phyloP scores from a whole-genome alignment of 1,140 invertebrate genomes.

The Zaprionus ornatus region DNA sequence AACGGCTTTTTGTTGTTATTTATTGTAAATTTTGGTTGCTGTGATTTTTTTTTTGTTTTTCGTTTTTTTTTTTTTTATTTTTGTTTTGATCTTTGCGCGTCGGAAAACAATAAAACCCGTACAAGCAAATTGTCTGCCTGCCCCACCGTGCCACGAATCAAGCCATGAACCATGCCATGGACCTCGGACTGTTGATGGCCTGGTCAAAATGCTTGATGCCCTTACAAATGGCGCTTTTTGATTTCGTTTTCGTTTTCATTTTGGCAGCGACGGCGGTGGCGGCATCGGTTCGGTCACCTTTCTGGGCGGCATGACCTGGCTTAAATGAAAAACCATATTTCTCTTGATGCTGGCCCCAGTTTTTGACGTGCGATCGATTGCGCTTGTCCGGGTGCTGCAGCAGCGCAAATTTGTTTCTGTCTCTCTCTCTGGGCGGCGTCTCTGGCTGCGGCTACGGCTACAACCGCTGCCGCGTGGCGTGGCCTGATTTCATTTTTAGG shows the following conservation, averaged over 20 bases:
- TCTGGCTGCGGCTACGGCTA: neutral
- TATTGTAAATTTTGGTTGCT: conserved; percentile 17
- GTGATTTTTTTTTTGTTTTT: neutral
- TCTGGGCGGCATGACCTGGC: conserved; percentile 72
- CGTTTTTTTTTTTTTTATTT: conserved; percentile 44
- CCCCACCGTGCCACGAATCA: conserved; percentile 42
- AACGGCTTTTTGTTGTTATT: conserved; percentile 33
- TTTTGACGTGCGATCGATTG: conserved; percentile 80
- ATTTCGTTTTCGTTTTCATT: conserved; percentile 77
- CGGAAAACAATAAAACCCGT: conserved; percentile 59
- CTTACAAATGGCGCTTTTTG: conserved; percentile 65
- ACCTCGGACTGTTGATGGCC: conserved; percentile 47
- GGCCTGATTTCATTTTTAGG: conserved; percentile 72
- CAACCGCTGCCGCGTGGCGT: conserved; percentile 26
- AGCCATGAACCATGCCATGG: conserved; percentile 22
- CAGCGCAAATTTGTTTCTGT: conserved; percentile 72
- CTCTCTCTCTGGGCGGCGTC: conserved; percentile 37
- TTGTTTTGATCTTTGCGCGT: conserved; percentile 76
- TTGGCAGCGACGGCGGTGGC: conserved; percentile 50
- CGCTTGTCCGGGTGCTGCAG: conserved; percentile 62
- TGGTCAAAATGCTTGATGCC: conserved; percentile 65
- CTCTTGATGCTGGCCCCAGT: conserved; percentile 72
- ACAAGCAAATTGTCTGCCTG: conserved; percentile 75
- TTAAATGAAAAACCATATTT: conserved; percentile 82
- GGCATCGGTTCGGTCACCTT: conserved; percentile 46